Percentiles rank a stretch among this genome's conserved stretches.
Conservation (phyloP, 1,140 invertebrate species). For the Anthonomus grandis region DNA sequence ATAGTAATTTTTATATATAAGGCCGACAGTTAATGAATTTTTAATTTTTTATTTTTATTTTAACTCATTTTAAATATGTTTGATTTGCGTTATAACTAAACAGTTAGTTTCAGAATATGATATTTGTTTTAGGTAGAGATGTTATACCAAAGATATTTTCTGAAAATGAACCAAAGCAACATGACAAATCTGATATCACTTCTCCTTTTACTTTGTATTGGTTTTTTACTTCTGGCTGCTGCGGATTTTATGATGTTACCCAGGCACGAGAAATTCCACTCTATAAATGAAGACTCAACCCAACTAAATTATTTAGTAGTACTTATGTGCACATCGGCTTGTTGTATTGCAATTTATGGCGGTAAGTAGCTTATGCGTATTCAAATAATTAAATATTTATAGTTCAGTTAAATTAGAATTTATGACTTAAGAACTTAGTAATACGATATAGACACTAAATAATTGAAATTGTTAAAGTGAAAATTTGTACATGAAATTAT, state of each 20-base stretch:
- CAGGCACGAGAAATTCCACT: constrained; percentile 15
- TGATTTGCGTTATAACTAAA: too few relatives aligned
- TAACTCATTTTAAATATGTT: too few relatives aligned
- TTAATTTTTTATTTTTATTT: too few relatives aligned
- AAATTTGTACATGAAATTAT: too few relatives aligned
- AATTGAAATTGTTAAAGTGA: too few relatives aligned
- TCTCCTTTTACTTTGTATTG: constrained; percentile 64
- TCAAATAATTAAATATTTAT: too few relatives aligned
- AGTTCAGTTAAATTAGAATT: too few relatives aligned
- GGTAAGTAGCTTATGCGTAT: too few relatives aligned
- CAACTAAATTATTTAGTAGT: constrained; percentile 39
- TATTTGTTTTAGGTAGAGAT: constrained; percentile 69
- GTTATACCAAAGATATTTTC: constrained; percentile 88
- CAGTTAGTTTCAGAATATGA: background rate
- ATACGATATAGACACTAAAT: too few relatives aligned
- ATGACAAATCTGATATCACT: constrained; percentile 79
- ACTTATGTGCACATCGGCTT: constrained; percentile 43
- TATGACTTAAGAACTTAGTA: too few relatives aligned
- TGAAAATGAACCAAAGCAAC: constrained; percentile 89
- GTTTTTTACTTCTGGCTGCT: constrained; percentile 55
- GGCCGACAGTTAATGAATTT: too few relatives aligned
- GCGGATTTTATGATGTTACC: constrained; percentile 37
- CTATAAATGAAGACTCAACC: constrained; percentile 22
- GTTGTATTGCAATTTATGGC: constrained; percentile 46
- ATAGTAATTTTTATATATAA: too few relatives aligned